Percentiles rank a stretch among this genome's conserved stretches.
Evolutionary conservation across 2,797 vertebrate genomes (phyloP).

Genomic region (Oreochromis mossambicus): DNA sequence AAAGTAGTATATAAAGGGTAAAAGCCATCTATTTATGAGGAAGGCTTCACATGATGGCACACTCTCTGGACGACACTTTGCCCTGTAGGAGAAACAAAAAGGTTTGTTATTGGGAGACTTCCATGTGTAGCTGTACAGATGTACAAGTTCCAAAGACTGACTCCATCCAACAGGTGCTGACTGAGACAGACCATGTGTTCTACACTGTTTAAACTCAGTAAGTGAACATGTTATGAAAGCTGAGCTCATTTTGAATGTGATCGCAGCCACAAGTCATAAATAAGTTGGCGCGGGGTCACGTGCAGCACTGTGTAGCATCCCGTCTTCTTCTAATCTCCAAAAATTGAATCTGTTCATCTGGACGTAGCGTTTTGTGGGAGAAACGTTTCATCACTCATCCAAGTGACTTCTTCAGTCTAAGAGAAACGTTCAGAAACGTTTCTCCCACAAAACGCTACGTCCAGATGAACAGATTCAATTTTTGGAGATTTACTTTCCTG

Average conservation of each 20-base stretch:
- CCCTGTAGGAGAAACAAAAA: constrained; percentile 73
- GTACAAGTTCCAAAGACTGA: neutral
- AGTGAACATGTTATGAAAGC: neutral
- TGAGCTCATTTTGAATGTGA: neutral
- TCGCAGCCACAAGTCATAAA: neutral
- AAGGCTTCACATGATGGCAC: constrained; percentile 86
- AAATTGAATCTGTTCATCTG: no score
- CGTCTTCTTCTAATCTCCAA: neutral
- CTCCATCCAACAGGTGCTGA: neutral
- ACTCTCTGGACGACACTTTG: constrained; percentile 86
- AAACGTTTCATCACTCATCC: no score
- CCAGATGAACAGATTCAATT: no score
- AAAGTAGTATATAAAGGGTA: constrained; percentile 2
- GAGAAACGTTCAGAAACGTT: no score
- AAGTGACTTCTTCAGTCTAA: no score
- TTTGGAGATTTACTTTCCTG: no score
- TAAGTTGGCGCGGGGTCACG: rapidly evolving
- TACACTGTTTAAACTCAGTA: rapidly evolving
- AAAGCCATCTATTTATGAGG: constrained; percentile 15
- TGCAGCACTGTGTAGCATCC: neutral
- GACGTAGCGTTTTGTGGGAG: no score
- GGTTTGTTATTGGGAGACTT: neutral
- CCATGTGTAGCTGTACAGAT: neutral
- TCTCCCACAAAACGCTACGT: no score
- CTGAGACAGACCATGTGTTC: neutral